These are phyloP conservation scores for Ormyrus nitidulus DNA, from an alignment of 2,888 invertebrate species.

Conservation along the genomic window DNA sequence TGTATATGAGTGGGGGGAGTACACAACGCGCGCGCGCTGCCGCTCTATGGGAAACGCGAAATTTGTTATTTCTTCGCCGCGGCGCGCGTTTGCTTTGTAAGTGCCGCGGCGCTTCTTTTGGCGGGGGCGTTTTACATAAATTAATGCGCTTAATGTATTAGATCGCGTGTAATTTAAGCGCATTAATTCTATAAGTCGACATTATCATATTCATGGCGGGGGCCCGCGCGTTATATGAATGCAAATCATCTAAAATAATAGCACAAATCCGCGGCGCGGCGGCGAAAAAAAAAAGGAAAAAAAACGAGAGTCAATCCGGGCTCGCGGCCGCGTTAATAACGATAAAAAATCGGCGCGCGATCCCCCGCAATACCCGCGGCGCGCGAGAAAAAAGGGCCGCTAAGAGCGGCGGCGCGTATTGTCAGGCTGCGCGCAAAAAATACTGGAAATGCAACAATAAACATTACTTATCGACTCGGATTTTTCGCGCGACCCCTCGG, in stretches of 20 bases:
- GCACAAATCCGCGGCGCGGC: constrained; percentile 42
- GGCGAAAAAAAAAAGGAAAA: constrained; percentile 65
- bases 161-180: no score
- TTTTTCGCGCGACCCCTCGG: constrained; percentile 68
- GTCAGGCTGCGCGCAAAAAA: constrained; percentile 51
- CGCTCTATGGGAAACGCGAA: neutral
- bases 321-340: constrained; percentile 42
- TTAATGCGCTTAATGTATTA: no score
- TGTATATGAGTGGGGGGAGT: no score
- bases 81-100: no score
- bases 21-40: no score
- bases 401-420: constrained; percentile 35
- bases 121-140: no score
- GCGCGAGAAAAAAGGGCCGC: constrained; percentile 39
- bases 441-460: constrained; percentile 73
- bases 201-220: neutral
- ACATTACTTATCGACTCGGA: constrained; percentile 74
- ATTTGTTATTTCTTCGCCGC: neutral
- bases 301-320: constrained; percentile 61
- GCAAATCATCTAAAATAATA: no score
- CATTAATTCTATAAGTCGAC: no score
- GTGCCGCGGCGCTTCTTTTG: no score
- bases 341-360: constrained; percentile 57
- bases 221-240: neutral
- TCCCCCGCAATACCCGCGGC: constrained; percentile 42